Evolutionary conservation across 2,888 invertebrate genomes (phyloP), one percentile per base, ranked within the genome.

Genomic region (Pyrocoelia pectoralis): DNA sequence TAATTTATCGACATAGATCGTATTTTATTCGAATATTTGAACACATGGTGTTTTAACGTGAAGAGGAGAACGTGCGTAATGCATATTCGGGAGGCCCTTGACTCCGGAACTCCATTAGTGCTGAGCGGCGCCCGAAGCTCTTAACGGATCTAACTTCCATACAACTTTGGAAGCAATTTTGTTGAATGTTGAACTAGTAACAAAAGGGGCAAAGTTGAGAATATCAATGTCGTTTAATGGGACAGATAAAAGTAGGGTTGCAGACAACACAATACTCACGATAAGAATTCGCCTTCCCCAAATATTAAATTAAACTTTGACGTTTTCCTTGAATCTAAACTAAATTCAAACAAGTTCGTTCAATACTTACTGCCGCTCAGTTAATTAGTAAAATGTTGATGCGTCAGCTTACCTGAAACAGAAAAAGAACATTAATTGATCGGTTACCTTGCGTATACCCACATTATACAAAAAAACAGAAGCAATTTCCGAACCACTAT

Each of bases 51-150:
- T 67, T 65, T 57, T 62, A 55, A 40, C 56, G 62, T 55, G 28
- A 41, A 52, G 29, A 50, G 53, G 54, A 61, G 61, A 54, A 56
- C 28, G 61, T 59, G 56, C 65, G 65, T 65, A 67, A 65, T 65
- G 60, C 54, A 65, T 65, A 65, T 60, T 65, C 61, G 46, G 60
- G 57, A 54, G 56, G 56, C 61, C 61, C 61, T 56, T 57, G 56
- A 64, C 61, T 66, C 68, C 68, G 68, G 68, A 68, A 68, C 68
- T 68, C 68, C 68, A 68, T 68, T 68, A 68, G 66, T 61, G 63
- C 58, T 58, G 61, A 68, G 68, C 66, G 66, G 66, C 61, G 64
- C 68, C 68, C 61, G 61, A 52, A 68, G 63, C 67, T 50, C 62
- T 38, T 51, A 61, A 53, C 68, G 66, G 63, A 64, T 68, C 66